Evolutionary conservation across 2,113 vertebrate species (phyloP).

Genomic region (Anser brachyrhynchus): DNA sequence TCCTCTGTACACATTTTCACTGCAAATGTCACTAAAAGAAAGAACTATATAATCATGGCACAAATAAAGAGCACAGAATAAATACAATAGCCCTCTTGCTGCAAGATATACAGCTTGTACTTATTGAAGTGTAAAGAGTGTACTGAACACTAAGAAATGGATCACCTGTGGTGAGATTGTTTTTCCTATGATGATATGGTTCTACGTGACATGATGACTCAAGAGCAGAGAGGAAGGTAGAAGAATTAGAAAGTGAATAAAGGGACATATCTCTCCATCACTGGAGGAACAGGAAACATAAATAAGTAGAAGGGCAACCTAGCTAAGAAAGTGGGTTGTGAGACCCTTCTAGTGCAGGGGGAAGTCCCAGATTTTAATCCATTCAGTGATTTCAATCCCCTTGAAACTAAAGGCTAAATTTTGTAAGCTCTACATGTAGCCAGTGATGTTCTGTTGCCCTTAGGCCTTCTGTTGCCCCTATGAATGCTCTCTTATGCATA

Average conservation of each 20-base stretch:
- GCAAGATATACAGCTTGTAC: neutral
- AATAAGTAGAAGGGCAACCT: neutral
- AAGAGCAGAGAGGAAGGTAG: neutral
- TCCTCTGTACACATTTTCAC: neutral
- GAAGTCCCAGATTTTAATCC: neutral
- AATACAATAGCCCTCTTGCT: neutral
- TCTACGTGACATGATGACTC: neutral
- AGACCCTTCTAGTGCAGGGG: neutral
- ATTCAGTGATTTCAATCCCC: neutral
- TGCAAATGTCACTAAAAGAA: conserved; percentile 9
- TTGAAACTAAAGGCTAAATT: neutral
- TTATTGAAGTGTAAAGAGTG: neutral
- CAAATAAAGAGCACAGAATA: conserved; percentile 28
- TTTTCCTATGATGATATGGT: neutral
- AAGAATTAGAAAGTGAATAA: neutral
- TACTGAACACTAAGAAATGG: neutral
- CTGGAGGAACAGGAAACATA: neutral
- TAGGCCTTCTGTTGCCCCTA: neutral
- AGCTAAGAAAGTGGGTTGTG: neutral
- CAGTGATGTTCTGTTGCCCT: neutral
- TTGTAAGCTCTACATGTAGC: neutral
- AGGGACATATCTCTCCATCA: neutral
- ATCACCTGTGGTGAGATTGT: neutral
- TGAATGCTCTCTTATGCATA: neutral
- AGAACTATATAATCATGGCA: conserved; percentile 27